Percentiles rank a stretch among this genome's conserved stretches.
These are phyloP conservation scores for Leucopsar rothschildi DNA, from an alignment of 2,113 vertebrate species.

Conservation along the genomic window DNA sequence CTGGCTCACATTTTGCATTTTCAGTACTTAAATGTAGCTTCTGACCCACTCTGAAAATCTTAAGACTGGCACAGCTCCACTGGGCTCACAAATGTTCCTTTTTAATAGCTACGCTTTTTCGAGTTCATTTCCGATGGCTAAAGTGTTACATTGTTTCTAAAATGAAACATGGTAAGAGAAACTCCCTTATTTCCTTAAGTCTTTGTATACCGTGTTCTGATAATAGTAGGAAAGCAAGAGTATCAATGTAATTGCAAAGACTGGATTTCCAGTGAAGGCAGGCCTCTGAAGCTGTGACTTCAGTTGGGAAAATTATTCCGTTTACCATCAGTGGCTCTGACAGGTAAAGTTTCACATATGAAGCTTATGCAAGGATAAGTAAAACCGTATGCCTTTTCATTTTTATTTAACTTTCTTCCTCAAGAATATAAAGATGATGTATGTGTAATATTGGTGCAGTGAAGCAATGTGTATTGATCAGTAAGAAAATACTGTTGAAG, in stretches of 20 bases:
- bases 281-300: not conserved
- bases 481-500: not conserved
- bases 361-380: not conserved
- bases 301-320: not conserved
- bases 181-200: not conserved
- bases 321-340: not conserved
- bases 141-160: not conserved
- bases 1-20: not conserved
- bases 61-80: not conserved
- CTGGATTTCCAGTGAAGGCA: not conserved
- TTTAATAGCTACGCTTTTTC: not conserved
- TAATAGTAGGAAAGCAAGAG: not conserved
- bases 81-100: not conserved
- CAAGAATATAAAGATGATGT: not conserved
- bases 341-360: not conserved
- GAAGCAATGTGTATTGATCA: not conserved
- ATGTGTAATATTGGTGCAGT: not conserved
- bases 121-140: not conserved
- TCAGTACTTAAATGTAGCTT: not conserved
- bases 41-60: not conserved
- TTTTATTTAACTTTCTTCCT: not conserved
- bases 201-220: not conserved
- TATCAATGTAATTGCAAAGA: not conserved
- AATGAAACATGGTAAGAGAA: not conserved
- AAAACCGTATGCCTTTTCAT: not conserved